These are phyloP conservation scores for Procavia capensis DNA, from an alignment of 2,113 vertebrate genomes.

Conservation along the genomic window DNA sequence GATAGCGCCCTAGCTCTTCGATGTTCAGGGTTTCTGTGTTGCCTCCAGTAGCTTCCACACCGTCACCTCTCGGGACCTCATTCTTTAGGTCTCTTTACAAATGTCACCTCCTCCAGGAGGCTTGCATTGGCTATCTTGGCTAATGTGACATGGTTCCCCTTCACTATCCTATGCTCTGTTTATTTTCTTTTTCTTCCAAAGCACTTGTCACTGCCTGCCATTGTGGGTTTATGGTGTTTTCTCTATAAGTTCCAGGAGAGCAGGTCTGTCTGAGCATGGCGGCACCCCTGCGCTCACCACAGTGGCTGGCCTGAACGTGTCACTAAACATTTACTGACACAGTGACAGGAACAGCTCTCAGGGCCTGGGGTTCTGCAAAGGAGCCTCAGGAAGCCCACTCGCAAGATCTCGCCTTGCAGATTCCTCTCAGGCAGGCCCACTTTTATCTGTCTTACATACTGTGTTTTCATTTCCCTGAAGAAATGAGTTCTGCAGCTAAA, in stretches of 20 bases:
- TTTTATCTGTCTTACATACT: neutral
- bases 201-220: neutral
- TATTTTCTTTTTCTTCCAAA: neutral
- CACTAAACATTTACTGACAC: neutral
- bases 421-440: neutral
- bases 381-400: neutral
- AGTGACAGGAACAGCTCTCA: neutral
- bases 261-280: neutral
- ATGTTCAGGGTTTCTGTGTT: too few relatives aligned
- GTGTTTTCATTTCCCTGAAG: neutral
- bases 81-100: neutral
- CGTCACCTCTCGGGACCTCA: neutral
- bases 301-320: neutral
- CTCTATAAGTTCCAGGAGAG: neutral
- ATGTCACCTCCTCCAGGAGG: slow-evolving; percentile 19
- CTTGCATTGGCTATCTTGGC: neutral
- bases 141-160: neutral
- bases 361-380: neutral
- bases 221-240: neutral
- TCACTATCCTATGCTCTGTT: neutral
- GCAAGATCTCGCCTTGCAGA: neutral
- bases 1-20: too few relatives aligned
- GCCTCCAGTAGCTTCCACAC: neutral
- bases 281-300: neutral
- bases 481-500: neutral